Base-by-base conservation (phyloP, 2,113 vertebrate species). In the Aplodontia rufa region DNA sequence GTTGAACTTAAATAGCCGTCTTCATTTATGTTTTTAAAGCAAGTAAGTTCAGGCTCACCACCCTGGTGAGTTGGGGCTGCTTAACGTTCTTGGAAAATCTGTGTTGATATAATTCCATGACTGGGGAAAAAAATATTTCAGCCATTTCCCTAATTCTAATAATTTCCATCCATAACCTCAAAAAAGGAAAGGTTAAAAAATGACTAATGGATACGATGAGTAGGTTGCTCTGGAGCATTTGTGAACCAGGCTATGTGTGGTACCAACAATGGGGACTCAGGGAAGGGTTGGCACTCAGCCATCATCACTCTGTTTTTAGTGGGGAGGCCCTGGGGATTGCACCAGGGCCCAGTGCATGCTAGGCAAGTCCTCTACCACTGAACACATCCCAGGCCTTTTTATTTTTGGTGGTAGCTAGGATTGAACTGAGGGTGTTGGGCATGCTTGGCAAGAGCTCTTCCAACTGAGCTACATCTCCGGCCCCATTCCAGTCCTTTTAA, bases 101-200 rank as follows among this genome's bases (percentile, higher is more conserved):
- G 58, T 35, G n/a, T 30, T 68, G 69, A 97, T 68, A 92, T 85
- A 62, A 89, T 86, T 94, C 83, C 87, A 84, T 68, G 96, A 96
- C 80, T 80, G 53, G 13, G 47, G 76, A 40, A 96, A 40, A 96
- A 93, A 49, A 14, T 97, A 98, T 98, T 97, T 92, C 85, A 97
- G 92, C 93, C 90, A 72, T 93, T 69, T 96, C 96, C 79, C 60
- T 78, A 51, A 75, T 81, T 93, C 53, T 87, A 94, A 96, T 94
- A 76, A 89, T 96, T 97, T 97, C 96, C 96, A 96, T 86, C 58
- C 47, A 8, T 47, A 91, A 92, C 82, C 93, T 95, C 71, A 74
- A 72, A 49, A 92, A 79, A 26, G 37, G 69, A 92, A 92, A 93
- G 85, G n/a, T n/a, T 92, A 53, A 69, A 88, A 90, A 85, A 51